Evolutionary conservation across 2,797 vertebrate species (phyloP).

Genomic region (Melanotaenia trifasciata): DNA sequence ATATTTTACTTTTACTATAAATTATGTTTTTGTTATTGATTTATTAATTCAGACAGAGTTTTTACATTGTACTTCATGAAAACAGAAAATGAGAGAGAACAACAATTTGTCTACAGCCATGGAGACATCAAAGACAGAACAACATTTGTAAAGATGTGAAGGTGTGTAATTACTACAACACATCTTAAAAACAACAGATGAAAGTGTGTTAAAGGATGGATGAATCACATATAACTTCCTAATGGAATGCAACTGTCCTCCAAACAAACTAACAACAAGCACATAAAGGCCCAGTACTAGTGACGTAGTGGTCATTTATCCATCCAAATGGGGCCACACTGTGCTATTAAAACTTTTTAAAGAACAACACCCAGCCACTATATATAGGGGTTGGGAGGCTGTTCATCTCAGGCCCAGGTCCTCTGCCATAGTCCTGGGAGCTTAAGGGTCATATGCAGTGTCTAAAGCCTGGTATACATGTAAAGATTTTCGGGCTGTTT

Average conservation of each 20-base stretch:
- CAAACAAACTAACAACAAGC: not conserved
- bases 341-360: too few relatives aligned
- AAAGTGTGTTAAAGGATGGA: too few relatives aligned
- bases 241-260: not conserved
- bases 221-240: not conserved
- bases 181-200: conserved; percentile 8
- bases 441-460: too few relatives aligned
- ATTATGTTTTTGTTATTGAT: not conserved
- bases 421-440: too few relatives aligned
- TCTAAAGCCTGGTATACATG: too few relatives aligned
- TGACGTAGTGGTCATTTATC: too few relatives aligned
- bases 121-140: not conserved
- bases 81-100: not conserved
- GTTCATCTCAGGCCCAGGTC: too few relatives aligned
- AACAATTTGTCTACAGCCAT: not conserved
- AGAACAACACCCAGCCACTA: too few relatives aligned
- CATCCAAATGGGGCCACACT: too few relatives aligned
- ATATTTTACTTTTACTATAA: not conserved
- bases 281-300: too few relatives aligned
- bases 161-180: not conserved
- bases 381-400: too few relatives aligned
- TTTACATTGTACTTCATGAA: not conserved
- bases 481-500: too few relatives aligned
- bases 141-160: not conserved
- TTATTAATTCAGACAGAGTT: not conserved